These are phyloP conservation scores for Eulacestoma nigropectus DNA, from an alignment of 2,113 vertebrate genomes.

Conservation along the genomic window DNA sequence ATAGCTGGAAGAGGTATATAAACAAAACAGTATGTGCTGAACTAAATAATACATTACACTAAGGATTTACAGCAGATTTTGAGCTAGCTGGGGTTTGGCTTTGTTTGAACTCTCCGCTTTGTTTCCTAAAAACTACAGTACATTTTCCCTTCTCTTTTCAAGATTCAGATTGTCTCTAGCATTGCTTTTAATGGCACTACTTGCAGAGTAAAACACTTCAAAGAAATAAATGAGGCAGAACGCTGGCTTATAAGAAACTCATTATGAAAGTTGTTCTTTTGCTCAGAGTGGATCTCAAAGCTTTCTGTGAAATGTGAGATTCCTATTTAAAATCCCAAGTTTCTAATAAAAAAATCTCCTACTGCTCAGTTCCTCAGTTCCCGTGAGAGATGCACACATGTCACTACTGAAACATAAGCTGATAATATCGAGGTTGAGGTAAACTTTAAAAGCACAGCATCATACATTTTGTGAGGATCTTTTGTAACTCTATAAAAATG, in stretches of 20 bases:
- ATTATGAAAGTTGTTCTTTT: neutral
- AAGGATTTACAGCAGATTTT: neutral
- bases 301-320: neutral
- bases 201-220: neutral
- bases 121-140: neutral
- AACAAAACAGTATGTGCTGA: neutral
- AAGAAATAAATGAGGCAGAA: neutral
- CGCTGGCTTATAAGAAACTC: neutral
- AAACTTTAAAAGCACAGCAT: neutral
- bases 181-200: neutral
- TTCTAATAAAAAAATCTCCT: neutral
- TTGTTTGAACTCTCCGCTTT: neutral
- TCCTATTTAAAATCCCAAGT: neutral
- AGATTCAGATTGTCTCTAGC: neutral
- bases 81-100: neutral
- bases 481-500: conserved; percentile 2
- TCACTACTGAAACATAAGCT: neutral
- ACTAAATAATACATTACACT: neutral
- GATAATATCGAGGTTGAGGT: neutral
- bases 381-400: neutral
- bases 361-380: neutral
- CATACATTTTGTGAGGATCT: neutral
- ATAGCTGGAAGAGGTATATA: neutral
- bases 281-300: neutral
- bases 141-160: neutral